A percentile compares a stretch with the other conserved stretches of the same genome.
These are phyloP conservation scores for Epirrhoe tristata DNA, from an alignment of 2,888 invertebrate genomes.

Conservation along the genomic window DNA sequence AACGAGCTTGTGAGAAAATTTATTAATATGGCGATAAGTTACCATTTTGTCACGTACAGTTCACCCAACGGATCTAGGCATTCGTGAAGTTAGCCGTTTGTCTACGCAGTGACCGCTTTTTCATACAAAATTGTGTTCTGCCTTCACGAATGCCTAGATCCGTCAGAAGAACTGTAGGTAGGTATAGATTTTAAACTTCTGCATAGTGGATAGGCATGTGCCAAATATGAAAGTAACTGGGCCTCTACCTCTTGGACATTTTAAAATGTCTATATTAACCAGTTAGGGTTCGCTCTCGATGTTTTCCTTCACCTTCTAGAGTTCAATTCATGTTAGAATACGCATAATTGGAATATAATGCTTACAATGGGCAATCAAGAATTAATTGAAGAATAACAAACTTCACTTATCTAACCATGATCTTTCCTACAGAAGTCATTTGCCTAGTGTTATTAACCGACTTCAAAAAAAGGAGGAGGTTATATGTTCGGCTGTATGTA, in stretches of 20 bases:
- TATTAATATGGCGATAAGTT: no score
- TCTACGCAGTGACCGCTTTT: no score
- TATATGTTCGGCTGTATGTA: no score
- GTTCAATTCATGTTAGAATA: background rate
- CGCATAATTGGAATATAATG: background rate
- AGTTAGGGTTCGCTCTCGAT: no score
- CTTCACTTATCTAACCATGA: background rate
- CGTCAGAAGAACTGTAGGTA: no score
- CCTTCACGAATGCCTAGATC: no score
- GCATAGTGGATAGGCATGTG: background rate
- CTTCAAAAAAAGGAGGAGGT: no score
- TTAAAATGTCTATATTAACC: background rate
- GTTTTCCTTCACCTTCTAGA: background rate
- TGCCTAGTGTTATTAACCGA: background rate
- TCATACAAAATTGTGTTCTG: no score
- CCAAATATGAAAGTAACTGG: background rate
- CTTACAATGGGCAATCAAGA: background rate
- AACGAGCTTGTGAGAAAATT: no score
- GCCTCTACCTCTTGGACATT: background rate
- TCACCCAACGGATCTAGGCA: no score
- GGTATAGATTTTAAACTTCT: background rate
- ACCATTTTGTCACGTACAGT: no score
- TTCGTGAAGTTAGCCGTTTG: no score
- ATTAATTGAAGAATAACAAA: background rate
- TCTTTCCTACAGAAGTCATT: background rate